Percentiles rank a stretch among this genome's conserved stretches.
Evolutionary conservation across 1,140 invertebrate genomes (phyloP).

Genomic region (Mylabris phalerata): DNA sequence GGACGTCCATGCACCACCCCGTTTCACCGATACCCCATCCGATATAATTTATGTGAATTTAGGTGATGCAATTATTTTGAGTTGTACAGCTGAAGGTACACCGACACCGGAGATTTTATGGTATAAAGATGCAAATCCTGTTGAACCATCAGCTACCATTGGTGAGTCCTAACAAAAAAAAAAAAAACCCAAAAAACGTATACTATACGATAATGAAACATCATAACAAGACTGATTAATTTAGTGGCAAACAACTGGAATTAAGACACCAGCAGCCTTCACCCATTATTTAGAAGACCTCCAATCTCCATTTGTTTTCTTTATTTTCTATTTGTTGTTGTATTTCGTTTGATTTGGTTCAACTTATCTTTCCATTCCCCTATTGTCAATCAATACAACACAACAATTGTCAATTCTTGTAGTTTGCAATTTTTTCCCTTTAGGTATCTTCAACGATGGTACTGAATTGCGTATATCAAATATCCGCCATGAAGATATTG

Average conservation of each 20-base stretch:
- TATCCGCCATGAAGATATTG: conserved; percentile 86
- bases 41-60: conserved; percentile 94
- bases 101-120: conserved; percentile 85
- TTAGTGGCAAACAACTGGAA: too few species aligned
- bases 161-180: conserved; percentile 25
- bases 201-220: not conserved
- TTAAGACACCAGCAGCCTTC: too few species aligned
- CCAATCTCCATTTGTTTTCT: not conserved
- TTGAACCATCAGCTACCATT: conserved; percentile 76
- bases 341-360: too few species aligned
- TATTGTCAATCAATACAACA: too few species aligned
- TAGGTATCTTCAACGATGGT: conserved; percentile 81
- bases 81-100: conserved; percentile 90
- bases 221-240: too few species aligned
- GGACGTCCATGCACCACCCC: conserved; percentile 89
- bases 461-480: conserved; percentile 86
- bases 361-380: too few species aligned
- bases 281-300: too few species aligned
- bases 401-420: not conserved
- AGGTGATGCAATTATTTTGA: conserved; percentile 89
- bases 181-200: not conserved
- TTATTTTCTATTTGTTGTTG: too few species aligned
- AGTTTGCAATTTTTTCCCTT: conserved; percentile 17
- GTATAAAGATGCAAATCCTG: conserved; percentile 86
- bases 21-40: conserved; percentile 85